phyloP scores from a whole-genome alignment of 2,888 invertebrate genomes.

The Eupithecia exiguata region DNA sequence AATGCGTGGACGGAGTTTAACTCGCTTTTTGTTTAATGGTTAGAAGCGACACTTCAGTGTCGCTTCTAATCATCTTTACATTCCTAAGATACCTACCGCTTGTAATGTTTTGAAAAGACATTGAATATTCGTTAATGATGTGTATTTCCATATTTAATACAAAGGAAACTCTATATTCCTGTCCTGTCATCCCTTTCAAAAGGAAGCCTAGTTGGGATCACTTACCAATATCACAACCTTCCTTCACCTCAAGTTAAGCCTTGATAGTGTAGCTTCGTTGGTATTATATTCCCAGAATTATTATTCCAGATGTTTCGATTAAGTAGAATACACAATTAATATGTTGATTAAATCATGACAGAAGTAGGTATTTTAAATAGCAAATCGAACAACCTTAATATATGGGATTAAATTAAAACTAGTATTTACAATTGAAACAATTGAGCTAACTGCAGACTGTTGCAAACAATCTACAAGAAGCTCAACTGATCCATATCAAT shows the following conservation, averaged over 20 bases:
- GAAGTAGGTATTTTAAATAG: background rate
- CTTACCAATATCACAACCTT: slow-evolving; percentile 17
- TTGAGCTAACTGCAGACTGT: too few relatives aligned
- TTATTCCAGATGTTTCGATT: background rate
- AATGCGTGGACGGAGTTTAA: too few relatives aligned
- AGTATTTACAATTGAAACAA: too few relatives aligned
- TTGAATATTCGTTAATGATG: background rate
- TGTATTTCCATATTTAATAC: background rate
- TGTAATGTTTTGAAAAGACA: background rate
- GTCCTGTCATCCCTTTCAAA: slow-evolving; percentile 22
- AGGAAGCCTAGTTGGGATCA: slow-evolving; percentile 18
- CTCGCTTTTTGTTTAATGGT: too few relatives aligned
- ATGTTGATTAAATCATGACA: background rate
- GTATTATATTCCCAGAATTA: slow-evolving; percentile 1
- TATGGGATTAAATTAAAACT: too few relatives aligned
- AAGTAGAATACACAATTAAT: background rate
- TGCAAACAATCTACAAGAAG: too few relatives aligned
- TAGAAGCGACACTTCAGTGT: too few relatives aligned
- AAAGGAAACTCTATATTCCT: slow-evolving; percentile 26
- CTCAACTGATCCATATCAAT: too few relatives aligned
- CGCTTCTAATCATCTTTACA: too few relatives aligned
- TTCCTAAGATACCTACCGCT: too few relatives aligned
- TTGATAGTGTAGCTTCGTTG: background rate
- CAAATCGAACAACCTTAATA: background rate
- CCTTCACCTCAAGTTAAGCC: slow-evolving; percentile 5